phyloP scores from a whole-genome alignment of 2,797 vertebrate species.

The Spondyliosoma cantharus region DNA sequence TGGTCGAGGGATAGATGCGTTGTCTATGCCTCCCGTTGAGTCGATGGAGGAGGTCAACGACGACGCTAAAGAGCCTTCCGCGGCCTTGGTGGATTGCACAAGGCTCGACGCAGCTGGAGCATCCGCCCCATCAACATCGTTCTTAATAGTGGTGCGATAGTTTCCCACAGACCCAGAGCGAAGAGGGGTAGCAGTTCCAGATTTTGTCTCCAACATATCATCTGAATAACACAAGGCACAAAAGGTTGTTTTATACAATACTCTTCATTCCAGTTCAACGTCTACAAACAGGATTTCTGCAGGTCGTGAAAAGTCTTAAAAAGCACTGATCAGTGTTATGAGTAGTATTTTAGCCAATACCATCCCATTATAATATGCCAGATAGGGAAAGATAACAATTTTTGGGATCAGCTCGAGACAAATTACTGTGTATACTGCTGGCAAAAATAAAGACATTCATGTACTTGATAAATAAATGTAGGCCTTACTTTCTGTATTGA shows the following conservation, averaged over 20 bases:
- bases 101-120: constrained; percentile 64
- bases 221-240: constrained; percentile 80
- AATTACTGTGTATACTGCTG: not conserved
- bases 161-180: constrained; percentile 94
- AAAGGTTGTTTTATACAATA: not conserved
- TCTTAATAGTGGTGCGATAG: constrained; percentile 90
- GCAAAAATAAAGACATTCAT: not conserved
- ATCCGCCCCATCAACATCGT: constrained; percentile 87
- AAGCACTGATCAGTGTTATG: not conserved
- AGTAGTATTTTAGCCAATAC: not conserved
- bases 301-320: not conserved
- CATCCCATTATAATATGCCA: not conserved
- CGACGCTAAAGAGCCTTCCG: constrained; percentile 91
- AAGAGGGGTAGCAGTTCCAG: constrained; percentile 93
- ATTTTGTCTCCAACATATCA: constrained; percentile 94
- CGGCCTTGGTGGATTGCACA: constrained; percentile 82
- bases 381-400: not conserved
- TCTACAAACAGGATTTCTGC: not conserved
- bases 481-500: not conserved
- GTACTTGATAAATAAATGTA: not conserved
- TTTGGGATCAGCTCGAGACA: too few species aligned
- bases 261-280: not conserved
- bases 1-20: constrained; percentile 84
- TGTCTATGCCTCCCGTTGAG: constrained; percentile 85
- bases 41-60: constrained; percentile 94